phyloP scores from a whole-genome alignment of 2,797 vertebrate genomes.

The Champsocephalus esox region DNA sequence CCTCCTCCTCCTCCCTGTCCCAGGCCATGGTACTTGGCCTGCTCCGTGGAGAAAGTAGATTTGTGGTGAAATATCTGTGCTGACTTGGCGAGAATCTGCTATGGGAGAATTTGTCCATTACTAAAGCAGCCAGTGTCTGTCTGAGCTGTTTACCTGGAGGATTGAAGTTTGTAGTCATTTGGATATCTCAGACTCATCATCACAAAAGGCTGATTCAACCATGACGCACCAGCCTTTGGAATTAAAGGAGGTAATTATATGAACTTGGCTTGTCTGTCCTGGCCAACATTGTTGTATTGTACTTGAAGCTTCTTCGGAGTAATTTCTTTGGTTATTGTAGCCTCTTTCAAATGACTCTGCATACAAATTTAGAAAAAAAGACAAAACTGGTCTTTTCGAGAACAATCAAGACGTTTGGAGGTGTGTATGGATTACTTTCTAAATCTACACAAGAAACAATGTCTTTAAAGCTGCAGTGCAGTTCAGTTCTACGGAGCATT shows the following conservation, averaged over 20 bases:
- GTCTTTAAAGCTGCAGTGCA: slow-evolving; percentile 8
- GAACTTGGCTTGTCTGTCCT: neutral
- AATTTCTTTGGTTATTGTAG: neutral
- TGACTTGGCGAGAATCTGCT: slow-evolving; percentile 29
- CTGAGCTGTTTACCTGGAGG: slow-evolving; percentile 31
- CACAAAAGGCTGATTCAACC: slow-evolving; percentile 38
- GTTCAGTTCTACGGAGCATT: neutral
- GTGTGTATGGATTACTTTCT: too few relatives aligned
- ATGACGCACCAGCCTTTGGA: slow-evolving; percentile 78
- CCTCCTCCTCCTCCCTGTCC: slow-evolving; percentile 17
- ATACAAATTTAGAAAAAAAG: neutral
- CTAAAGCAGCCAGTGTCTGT: slow-evolving; percentile 31
- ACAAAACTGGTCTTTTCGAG: neutral
- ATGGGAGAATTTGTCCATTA: slow-evolving; percentile 42
- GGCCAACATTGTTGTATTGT: neutral
- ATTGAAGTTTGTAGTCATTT: slow-evolving; percentile 31
- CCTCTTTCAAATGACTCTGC: neutral
- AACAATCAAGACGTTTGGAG: neutral
- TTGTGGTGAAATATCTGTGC: slow-evolving; percentile 15
- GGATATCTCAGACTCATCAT: slow-evolving; percentile 54
- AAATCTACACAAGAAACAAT: neutral
- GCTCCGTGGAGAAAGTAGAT: slow-evolving; percentile 19
- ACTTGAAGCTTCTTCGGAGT: neutral
- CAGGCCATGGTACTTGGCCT: slow-evolving; percentile 24
- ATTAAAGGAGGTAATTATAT: slow-evolving; percentile 69